phyloP scores from a whole-genome alignment of 2,888 invertebrate genomes.

The Harpalus rufipes region DNA sequence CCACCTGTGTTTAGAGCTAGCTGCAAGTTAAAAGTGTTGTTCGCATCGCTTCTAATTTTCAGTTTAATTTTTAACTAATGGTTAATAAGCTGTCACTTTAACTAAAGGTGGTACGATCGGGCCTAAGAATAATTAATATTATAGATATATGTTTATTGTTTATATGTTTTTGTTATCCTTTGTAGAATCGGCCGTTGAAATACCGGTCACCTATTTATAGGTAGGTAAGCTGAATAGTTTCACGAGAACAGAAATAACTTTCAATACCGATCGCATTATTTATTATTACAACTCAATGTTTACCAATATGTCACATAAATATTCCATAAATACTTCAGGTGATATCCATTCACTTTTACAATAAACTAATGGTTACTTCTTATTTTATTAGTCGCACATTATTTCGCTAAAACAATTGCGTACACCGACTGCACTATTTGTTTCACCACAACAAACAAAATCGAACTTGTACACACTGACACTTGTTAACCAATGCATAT shows the following conservation, averaged over 20 bases:
- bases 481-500: slow-evolving; percentile 2
- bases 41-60: too few species aligned
- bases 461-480: not conserved
- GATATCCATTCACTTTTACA: not conserved
- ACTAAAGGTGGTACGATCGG: too few species aligned
- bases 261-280: not conserved
- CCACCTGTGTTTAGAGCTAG: too few species aligned
- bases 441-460: not conserved
- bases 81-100: too few species aligned
- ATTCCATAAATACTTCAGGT: not conserved
- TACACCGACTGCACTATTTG: slow-evolving; percentile 9
- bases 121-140: too few species aligned
- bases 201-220: too few species aligned
- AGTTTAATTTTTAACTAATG: too few species aligned
- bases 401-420: not conserved
- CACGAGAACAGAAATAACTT: not conserved
- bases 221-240: too few species aligned
- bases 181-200: too few species aligned
- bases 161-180: too few species aligned
- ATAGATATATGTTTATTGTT: too few species aligned
- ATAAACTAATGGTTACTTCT: not conserved
- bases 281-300: not conserved
- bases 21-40: too few species aligned
- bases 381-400: not conserved
- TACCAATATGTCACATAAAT: not conserved